Conservation (phyloP, 2,797 vertebrate species). For the Acridotheres tristis region DNA sequence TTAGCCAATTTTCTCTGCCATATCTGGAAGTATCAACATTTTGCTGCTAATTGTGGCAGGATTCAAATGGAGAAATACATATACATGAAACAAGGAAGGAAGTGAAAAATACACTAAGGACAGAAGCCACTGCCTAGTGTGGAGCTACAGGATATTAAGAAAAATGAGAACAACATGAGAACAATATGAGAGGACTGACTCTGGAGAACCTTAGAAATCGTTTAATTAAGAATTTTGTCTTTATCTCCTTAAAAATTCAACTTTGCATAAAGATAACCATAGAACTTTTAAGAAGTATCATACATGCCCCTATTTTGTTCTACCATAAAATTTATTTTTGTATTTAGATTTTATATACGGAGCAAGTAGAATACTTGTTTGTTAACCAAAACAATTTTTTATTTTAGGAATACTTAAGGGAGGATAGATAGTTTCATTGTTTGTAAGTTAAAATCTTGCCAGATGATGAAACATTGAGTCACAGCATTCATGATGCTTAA, state of each 20-base stretch:
- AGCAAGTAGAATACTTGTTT: background rate
- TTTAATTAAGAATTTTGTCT: background rate
- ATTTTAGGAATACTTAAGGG: background rate
- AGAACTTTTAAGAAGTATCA: background rate
- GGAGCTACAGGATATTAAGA: background rate
- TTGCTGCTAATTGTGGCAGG: background rate
- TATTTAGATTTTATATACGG: background rate
- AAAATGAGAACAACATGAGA: background rate
- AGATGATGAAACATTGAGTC: background rate
- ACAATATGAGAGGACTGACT: background rate
- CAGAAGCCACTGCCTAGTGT: background rate
- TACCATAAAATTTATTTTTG: background rate
- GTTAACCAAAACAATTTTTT: background rate
- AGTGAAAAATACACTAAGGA: background rate
- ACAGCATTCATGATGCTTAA: background rate
- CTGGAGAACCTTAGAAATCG: background rate
- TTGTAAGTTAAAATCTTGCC: background rate
- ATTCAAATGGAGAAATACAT: background rate
- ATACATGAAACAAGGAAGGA: background rate
- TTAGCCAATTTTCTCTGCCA: background rate
- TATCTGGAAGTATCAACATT: background rate
- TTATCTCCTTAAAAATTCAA: background rate
- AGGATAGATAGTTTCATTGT: background rate
- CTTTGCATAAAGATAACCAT: background rate
- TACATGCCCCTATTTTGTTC: background rate